Base-by-base conservation (phyloP, 2,113 vertebrate genomes). In the Caranx melampygus region DNA sequence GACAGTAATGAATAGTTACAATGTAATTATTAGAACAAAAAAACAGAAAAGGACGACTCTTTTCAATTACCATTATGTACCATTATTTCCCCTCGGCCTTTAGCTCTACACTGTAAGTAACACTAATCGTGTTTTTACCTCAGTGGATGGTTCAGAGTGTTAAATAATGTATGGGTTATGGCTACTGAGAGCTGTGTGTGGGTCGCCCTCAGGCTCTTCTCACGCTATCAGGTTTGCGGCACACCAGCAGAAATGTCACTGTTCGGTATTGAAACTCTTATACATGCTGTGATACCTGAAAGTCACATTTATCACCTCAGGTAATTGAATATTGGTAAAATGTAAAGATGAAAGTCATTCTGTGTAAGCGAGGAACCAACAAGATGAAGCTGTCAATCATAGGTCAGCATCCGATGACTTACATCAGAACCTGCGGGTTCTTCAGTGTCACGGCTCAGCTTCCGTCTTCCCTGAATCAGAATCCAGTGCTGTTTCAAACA, bases 121-220 rank as follows among this genome's bases (percentile, higher is more conserved):
- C 79, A 47, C 81, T 90, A 89, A 89, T 94, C 58, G 60, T 89
- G 86, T 90, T 94, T 91, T 90, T 85, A 87, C 79, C 83, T 68
- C 73, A 72, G 89, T 88, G 84, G 92, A 92, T 91, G 85, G 87
- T 82, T 91, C 47, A 83, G 44, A 26, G 52, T 70, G 87, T 84
- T 94, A 81, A 94, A 93, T 95, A 91, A 94, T 95, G 76, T 70
- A 94, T 91, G 76, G 55, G 52, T 87, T 82, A 85, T 82, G 54
- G 88, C 84, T 78, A 81, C 74, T 63, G 83, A 92, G 81, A 88
- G 76, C 51, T 0, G 40, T 70, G 83, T 72, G 81, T 70, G 72
- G 69, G 79, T 81, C 35, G 20, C 80, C 87, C 84, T 57, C 47
- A 20, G 78, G 83, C 68, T 87, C 66, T 92, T 91, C 89, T 85